Evolutionary conservation across 1,140 invertebrate genomes (phyloP).

Genomic region (Nasonia longicornis): DNA sequence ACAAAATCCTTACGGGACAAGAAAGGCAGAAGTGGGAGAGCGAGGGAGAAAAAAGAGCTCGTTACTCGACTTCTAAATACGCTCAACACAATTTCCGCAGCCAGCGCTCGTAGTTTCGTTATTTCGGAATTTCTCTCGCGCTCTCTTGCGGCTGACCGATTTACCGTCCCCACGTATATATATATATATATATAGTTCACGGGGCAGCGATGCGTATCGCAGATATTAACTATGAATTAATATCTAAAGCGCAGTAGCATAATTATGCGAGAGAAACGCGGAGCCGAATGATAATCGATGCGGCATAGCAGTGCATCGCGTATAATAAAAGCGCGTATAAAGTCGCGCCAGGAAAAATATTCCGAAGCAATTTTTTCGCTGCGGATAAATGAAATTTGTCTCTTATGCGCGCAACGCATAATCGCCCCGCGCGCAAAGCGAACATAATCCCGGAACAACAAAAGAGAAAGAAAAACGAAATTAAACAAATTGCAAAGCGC

Average conservation of each 20-base stretch:
- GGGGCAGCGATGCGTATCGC: background rate
- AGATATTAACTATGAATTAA: background rate
- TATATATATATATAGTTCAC: too few relatives aligned
- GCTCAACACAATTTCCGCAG: slow-evolving; percentile 3
- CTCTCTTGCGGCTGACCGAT: too few relatives aligned
- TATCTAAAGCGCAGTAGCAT: background rate
- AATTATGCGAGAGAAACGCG: too few relatives aligned
- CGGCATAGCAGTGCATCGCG: background rate
- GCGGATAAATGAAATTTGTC: background rate
- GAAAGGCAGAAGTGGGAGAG: background rate
- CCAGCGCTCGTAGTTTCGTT: too few relatives aligned
- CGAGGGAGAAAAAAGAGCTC: background rate
- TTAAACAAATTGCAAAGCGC: background rate
- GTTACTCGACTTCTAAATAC: slow-evolving; percentile 22
- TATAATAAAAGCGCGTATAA: background rate
- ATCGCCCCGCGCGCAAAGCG: too few relatives aligned
- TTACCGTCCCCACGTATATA: too few relatives aligned
- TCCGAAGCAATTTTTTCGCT: background rate
- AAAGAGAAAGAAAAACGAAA: background rate
- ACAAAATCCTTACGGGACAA: background rate
- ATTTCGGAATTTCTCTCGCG: too few relatives aligned
- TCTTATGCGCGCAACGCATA: background rate
- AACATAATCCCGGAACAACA: background rate
- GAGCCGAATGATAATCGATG: background rate
- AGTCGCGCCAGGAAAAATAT: background rate